Evolutionary conservation across 2,797 vertebrate genomes (phyloP).

Genomic region (Chelmon rostratus): DNA sequence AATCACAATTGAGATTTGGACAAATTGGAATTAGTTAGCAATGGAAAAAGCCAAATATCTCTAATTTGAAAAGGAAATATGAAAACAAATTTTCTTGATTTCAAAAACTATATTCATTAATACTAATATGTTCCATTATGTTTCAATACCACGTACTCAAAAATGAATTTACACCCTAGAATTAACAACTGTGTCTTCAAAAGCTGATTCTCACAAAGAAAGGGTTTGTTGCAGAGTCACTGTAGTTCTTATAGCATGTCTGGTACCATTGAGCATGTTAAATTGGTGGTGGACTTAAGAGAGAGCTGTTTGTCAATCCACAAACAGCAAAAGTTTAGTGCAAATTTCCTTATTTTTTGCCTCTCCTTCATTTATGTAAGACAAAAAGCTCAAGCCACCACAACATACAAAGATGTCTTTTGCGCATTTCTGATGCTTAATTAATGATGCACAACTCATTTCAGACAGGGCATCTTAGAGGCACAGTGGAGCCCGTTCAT

Average conservation of each 20-base stretch:
- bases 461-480: not conserved
- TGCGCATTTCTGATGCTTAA: slow-evolving; percentile 1
- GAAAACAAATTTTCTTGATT: no score
- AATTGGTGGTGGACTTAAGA: not conserved
- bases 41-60: no score
- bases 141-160: no score
- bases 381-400: not conserved
- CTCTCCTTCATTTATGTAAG: not conserved
- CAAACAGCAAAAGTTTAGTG: not conserved
- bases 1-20: not conserved
- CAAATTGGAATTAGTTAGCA: no score
- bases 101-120: no score
- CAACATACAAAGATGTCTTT: not conserved
- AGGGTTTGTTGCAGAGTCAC: not conserved
- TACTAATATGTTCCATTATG: no score
- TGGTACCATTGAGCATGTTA: not conserved
- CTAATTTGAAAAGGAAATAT: no score
- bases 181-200: not conserved
- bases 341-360: not conserved
- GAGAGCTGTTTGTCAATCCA: not conserved
- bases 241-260: not conserved
- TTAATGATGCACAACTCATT: slow-evolving; percentile 14
- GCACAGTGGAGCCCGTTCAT: not conserved
- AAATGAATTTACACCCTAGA: not conserved
- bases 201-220: not conserved